Evolutionary conservation across 1,140 invertebrate species (phyloP).

Genomic region (Drosophila pruinosa): DNA sequence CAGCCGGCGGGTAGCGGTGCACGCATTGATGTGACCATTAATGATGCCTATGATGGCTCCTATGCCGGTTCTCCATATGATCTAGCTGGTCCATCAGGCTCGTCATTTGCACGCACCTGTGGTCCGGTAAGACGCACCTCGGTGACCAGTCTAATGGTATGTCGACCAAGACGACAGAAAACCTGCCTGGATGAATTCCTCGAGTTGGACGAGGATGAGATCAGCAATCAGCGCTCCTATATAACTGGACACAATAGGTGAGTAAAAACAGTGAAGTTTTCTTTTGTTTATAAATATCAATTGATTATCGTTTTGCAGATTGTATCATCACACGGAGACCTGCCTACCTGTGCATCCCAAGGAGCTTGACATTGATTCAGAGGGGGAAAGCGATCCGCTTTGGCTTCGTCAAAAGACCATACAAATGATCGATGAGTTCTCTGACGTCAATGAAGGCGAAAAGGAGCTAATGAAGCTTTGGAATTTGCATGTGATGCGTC

Average conservation of each 20-base stretch:
- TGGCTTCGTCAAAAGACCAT: slow-evolving; percentile 97
- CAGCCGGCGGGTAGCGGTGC: slow-evolving; percentile 89
- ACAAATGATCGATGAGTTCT: slow-evolving; percentile 99
- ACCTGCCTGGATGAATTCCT: slow-evolving; percentile 92
- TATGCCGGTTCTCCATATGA: slow-evolving; percentile 97
- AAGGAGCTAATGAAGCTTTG: slow-evolving; percentile 99
- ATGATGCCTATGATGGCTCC: slow-evolving; percentile 97
- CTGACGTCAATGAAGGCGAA: slow-evolving; percentile 99
- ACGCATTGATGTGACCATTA: slow-evolving; percentile 96
- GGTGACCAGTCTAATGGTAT: slow-evolving; percentile 95
- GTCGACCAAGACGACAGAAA: slow-evolving; percentile 89
- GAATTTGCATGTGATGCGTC: slow-evolving; percentile 96
- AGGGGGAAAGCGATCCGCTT: slow-evolving; percentile 96
- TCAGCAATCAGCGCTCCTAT: slow-evolving; percentile 91
- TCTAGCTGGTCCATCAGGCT: slow-evolving; percentile 88
- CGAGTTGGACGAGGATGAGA: slow-evolving; percentile 91
- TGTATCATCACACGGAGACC: slow-evolving; percentile 97
- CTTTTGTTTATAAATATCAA: too few species aligned
- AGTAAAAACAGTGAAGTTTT: slow-evolving; percentile 12
- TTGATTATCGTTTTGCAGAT: slow-evolving; percentile 83
- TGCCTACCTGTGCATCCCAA: slow-evolving; percentile 96
- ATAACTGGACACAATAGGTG: slow-evolving; percentile 95
- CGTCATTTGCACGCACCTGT: slow-evolving; percentile 86
- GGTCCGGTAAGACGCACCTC: slow-evolving; percentile 93
- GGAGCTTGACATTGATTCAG: slow-evolving; percentile 96